A percentile compares a stretch with the other conserved stretches of the same genome.
These are phyloP conservation scores for Catocala sponsa DNA, from an alignment of 2,888 invertebrate species.

Conservation along the genomic window DNA sequence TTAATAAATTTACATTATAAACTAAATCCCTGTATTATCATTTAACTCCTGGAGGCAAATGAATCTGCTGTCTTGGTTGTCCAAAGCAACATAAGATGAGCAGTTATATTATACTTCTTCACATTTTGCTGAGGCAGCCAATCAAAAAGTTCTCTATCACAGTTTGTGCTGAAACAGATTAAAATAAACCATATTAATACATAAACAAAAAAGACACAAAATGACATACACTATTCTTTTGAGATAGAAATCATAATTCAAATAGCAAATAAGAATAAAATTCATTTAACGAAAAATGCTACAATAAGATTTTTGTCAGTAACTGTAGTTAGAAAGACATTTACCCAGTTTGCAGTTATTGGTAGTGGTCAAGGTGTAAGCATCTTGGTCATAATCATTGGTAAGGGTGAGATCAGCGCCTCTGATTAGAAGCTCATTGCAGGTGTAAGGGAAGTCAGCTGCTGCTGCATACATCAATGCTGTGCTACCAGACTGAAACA, in stretches of 20 bases:
- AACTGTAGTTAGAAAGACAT: neutral
- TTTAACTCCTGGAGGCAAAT: slow-evolving; percentile 83
- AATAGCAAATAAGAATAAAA: too few relatives aligned
- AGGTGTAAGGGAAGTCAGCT: slow-evolving; percentile 96
- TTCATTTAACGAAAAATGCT: too few relatives aligned
- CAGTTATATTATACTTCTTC: slow-evolving; percentile 66
- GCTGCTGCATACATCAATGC: slow-evolving; percentile 97
- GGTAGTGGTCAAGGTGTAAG: slow-evolving; percentile 93
- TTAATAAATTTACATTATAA: slow-evolving; percentile 83
- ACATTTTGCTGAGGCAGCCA: slow-evolving; percentile 86
- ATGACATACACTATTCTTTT: too few relatives aligned
- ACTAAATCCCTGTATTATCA: slow-evolving; percentile 87
- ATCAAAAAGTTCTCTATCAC: slow-evolving; percentile 93
- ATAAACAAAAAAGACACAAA: neutral
- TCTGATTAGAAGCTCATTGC: slow-evolving; percentile 93
- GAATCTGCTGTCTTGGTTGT: slow-evolving; percentile 77
- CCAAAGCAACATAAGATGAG: slow-evolving; percentile 76
- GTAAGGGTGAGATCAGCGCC: slow-evolving; percentile 94
- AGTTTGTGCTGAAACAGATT: slow-evolving; percentile 90
- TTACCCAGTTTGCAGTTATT: slow-evolving; percentile 86
- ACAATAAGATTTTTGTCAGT: too few relatives aligned
- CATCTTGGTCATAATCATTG: slow-evolving; percentile 95
- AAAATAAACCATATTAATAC: neutral
- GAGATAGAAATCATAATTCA: too few relatives aligned
- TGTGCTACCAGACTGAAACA: slow-evolving; percentile 93